These are phyloP conservation scores for Astyanax mexicanus DNA, from an alignment of 2,797 vertebrate species.

Conservation along the genomic window DNA sequence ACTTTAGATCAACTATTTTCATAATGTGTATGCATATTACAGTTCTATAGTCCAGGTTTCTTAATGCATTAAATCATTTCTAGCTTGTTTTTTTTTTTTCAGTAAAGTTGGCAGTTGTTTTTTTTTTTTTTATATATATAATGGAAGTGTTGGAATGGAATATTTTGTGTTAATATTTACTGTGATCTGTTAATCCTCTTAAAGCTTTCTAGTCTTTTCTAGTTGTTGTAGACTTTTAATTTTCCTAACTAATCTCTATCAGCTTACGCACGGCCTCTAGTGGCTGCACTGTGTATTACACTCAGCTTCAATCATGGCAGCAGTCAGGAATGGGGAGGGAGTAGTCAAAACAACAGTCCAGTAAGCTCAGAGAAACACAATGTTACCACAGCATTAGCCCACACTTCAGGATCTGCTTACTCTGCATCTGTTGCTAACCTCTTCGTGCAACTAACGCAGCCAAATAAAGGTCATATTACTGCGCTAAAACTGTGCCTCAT, in stretches of 20 bases:
- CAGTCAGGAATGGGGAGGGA: background rate
- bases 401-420: background rate
- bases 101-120: too few species aligned
- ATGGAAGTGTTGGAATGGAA: too few species aligned
- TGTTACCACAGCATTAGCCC: background rate
- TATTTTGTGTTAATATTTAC: too few species aligned
- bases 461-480: background rate
- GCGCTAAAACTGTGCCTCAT: background rate
- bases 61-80: too few species aligned
- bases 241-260: slow-evolving; percentile 50
- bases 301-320: too few species aligned
- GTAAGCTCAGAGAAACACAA: background rate
- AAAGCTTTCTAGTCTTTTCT: too few species aligned
- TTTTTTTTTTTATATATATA: too few species aligned
- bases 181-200: too few species aligned
- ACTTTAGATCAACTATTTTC: too few species aligned
- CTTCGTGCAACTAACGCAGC: background rate
- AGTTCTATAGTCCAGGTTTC: too few species aligned
- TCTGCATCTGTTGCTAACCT: background rate
- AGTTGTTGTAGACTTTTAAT: slow-evolving; percentile 64
- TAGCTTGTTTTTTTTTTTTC: too few species aligned
- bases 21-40: too few species aligned
- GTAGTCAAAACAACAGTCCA: background rate
- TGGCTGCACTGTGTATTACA: slow-evolving; percentile 60
- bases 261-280: slow-evolving; percentile 68